Base-by-base conservation (phyloP, 2,113 vertebrate genomes). In the Beaufortia kweichowensis region DNA sequence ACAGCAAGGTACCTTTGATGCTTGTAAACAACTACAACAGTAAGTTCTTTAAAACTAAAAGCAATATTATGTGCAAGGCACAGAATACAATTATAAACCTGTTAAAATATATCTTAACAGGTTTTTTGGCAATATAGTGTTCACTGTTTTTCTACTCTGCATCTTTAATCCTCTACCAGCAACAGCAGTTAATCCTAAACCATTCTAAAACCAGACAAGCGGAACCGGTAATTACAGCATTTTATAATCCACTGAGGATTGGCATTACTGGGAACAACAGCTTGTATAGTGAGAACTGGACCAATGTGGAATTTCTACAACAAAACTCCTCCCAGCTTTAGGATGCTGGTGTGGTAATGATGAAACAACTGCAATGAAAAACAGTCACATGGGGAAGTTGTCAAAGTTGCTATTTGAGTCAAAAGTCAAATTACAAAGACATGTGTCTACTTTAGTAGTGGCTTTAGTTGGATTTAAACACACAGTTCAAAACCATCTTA, bases 181-280 rank as follows among this genome's bases (percentile, higher is more conserved):
- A 2, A 17, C 41, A 68, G 67, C 1, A 70, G 23, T 29, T 55
- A 70, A 70, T 29, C 67, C 29, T 35, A 70, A 56, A 70, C 53
- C 48, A 55, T 69, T 31, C n/a, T 55, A 28, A 55, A 69, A 69
- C 53, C 48, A 56, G 67, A 29, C n/a, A 21, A 69, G 66, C 53
- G 28, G 46, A 69, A 69, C 48, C 29, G 23, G n/a, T 70, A 48
- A 35, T 70, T 56, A 70, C 48, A 21, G 29, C 48, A 55, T 56
- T 70, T 70, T 21, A 70, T 56, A 69, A 56, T 69, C 67, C 67
- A 69, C 67, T 8, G 46, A 53, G 0, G 46, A 29, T 1, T 69
- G 29, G 6, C 48, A 55, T 14, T 23, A 21, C 67, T 55, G 48
- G 28, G 28, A n/a, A 55, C 6, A 8, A n/a, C 67, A 23, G 29